Percentiles rank a stretch among this genome's conserved stretches.
Evolutionary conservation across 2,888 invertebrate species (phyloP).

Genomic region (Drepanosiphum platanoidis): DNA sequence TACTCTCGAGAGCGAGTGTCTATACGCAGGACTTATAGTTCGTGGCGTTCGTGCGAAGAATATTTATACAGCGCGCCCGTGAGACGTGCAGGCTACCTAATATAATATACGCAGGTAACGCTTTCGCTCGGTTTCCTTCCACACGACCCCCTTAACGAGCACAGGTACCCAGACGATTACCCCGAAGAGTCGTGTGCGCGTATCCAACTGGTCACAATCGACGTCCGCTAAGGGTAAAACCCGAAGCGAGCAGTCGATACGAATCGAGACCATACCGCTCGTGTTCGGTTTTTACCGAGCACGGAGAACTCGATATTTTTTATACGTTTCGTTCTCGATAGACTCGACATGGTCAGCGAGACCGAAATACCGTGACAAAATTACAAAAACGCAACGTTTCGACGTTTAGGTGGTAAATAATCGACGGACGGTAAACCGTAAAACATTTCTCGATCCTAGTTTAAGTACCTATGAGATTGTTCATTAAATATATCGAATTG

Average conservation of each 20-base stretch:
- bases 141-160: background rate
- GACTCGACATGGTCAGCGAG: no score
- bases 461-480: no score
- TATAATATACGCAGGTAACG: background rate
- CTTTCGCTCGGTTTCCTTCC: background rate
- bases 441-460: no score
- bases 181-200: background rate
- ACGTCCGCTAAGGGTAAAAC: background rate
- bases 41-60: background rate
- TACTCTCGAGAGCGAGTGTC: background rate
- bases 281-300: no score
- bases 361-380: no score
- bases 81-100: background rate
- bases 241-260: background rate
- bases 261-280: background rate
- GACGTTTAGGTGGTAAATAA: no score
- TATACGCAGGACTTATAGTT: background rate
- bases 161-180: background rate
- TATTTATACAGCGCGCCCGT: background rate
- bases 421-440: no score
- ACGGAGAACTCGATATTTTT: no score
- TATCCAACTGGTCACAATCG: background rate
- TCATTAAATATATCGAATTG: no score
- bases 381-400: no score
- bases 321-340: no score